Percentiles rank a stretch among this genome's conserved stretches.
Evolutionary conservation across 1,140 invertebrate genomes (phyloP).

Genomic region (Neocloeon triangulifer): DNA sequence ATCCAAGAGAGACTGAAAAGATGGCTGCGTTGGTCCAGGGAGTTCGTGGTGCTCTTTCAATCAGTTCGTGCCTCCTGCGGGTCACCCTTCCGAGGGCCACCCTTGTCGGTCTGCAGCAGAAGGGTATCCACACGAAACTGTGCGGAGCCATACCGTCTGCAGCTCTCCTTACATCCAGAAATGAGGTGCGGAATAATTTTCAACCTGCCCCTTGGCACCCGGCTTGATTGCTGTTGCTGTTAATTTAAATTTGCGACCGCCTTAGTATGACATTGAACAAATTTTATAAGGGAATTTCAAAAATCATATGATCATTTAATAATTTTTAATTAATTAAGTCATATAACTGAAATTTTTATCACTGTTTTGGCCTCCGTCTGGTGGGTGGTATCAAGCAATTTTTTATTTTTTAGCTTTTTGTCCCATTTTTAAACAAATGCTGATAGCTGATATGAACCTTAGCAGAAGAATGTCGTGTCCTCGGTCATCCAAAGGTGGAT

Average conservation of each 20-base stretch:
- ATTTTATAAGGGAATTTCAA: too few species aligned
- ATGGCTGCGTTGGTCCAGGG: slow-evolving; percentile 10
- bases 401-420: not conserved
- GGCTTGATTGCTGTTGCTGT: too few species aligned
- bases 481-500: not conserved
- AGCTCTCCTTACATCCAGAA: not conserved
- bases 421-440: not conserved
- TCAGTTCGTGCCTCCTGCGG: slow-evolving; percentile 6
- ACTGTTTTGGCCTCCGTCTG: not conserved
- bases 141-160: not conserved
- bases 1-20: too few species aligned
- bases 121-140: slow-evolving; percentile 1
- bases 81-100: slow-evolving; percentile 4
- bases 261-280: too few species aligned
- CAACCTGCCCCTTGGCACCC: too few species aligned
- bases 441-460: not conserved
- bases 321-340: too few species aligned
- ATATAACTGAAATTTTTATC: not conserved
- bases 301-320: too few species aligned
- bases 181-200: not conserved
- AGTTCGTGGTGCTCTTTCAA: slow-evolving; percentile 6
- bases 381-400: not conserved
- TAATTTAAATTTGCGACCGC: too few species aligned
- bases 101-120: slow-evolving; percentile 3
- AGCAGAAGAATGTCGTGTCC: not conserved